These are phyloP conservation scores for Rhimphoctona megacephalus DNA, from an alignment of 2,888 invertebrate species.

Conservation along the genomic window DNA sequence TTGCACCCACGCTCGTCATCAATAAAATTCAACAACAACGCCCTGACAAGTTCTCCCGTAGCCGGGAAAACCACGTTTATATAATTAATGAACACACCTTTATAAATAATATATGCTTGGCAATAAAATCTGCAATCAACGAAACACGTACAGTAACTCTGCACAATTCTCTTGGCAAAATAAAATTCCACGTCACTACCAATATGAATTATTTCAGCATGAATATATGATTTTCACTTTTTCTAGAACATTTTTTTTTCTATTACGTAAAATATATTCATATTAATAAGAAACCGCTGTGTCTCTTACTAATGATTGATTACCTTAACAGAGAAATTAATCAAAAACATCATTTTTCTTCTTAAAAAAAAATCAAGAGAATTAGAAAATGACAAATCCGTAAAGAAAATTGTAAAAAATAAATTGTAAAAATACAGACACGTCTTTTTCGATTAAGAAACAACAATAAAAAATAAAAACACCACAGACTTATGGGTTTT, in stretches of 20 bases:
- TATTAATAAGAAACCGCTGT: background rate
- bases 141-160: background rate
- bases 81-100: conserved; percentile 37
- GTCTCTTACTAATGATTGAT: background rate
- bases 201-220: background rate
- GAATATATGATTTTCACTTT: background rate
- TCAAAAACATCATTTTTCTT: background rate
- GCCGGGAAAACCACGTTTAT: conserved; percentile 39
- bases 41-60: conserved; percentile 43
- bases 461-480: background rate
- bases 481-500: conserved; percentile 19
- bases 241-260: background rate
- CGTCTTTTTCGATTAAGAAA: background rate
- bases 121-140: conserved; percentile 20
- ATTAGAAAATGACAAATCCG: background rate
- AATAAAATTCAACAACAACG: conserved; percentile 52
- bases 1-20: conserved; percentile 59
- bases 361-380: background rate
- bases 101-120: conserved; percentile 17
- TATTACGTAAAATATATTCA: background rate
- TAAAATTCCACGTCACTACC: background rate
- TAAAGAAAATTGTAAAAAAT: background rate
- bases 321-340: background rate
- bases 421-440: background rate
- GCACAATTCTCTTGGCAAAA: background rate